Percentiles rank a stretch among this genome's conserved stretches.
phyloP scores from a whole-genome alignment of 2,888 invertebrate genomes.

The Beris chalybata region DNA sequence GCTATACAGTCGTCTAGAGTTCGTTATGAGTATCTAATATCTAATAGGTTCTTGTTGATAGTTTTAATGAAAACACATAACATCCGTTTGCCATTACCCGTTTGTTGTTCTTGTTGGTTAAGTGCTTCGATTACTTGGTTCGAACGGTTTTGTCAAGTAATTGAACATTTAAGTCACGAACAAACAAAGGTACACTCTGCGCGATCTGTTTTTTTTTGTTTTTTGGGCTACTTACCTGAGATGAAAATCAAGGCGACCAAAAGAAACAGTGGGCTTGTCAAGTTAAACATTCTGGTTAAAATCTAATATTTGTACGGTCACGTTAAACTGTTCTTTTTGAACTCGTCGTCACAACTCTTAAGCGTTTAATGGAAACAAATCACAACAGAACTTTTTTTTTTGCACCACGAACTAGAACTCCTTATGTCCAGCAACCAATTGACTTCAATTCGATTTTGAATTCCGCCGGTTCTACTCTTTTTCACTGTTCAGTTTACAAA shows the following conservation, averaged over 20 bases:
- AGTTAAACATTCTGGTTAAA: background rate
- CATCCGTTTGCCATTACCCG: too few relatives aligned
- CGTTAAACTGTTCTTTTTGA: too few relatives aligned
- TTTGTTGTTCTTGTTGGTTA: too few relatives aligned
- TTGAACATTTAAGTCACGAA: too few relatives aligned
- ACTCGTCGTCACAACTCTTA: background rate
- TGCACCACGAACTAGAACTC: conserved; percentile 10
- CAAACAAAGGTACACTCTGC: too few relatives aligned
- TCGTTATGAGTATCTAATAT: too few relatives aligned
- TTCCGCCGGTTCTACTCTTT: background rate
- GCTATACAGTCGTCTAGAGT: too few relatives aligned
- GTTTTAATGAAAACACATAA: too few relatives aligned
- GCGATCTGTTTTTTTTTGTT: too few relatives aligned
- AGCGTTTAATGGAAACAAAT: background rate
- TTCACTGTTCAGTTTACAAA: background rate
- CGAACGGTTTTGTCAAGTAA: too few relatives aligned
- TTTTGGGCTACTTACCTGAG: conserved; percentile 15
- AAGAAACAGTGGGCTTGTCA: background rate
- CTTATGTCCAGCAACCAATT: background rate
- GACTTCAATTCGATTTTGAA: background rate
- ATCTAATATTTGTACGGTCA: background rate
- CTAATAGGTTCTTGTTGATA: too few relatives aligned
- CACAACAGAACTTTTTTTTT: conserved; percentile 3
- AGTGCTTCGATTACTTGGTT: too few relatives aligned
- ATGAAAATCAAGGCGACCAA: conserved; percentile 7